A percentile compares a stretch with the other conserved stretches of the same genome.
phyloP scores from a whole-genome alignment of 2,797 vertebrate genomes.

The Masticophis lateralis region DNA sequence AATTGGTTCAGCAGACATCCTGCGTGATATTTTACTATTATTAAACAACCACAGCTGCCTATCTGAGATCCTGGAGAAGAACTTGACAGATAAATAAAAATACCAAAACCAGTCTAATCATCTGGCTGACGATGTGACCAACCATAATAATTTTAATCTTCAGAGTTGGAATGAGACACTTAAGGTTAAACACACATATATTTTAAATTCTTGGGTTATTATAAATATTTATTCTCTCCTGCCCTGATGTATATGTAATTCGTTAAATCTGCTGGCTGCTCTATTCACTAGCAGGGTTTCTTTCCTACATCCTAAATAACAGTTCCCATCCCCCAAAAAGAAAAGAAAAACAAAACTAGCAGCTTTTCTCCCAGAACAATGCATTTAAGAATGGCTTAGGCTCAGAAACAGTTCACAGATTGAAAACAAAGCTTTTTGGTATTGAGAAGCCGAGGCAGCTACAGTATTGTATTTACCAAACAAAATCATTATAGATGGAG shows the following conservation, averaged over 20 bases:
- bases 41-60: not conserved
- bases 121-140: not conserved
- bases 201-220: not conserved
- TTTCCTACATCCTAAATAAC: not conserved
- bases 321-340: not conserved
- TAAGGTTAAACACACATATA: not conserved
- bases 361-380: rapidly evolving
- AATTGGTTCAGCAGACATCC: not conserved
- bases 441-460: not conserved
- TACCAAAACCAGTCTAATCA: not conserved
- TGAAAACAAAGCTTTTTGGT: not conserved
- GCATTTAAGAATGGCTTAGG: not conserved
- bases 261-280: not conserved
- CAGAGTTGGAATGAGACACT: not conserved
- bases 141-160: not conserved
- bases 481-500: not conserved
- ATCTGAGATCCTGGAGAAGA: not conserved
- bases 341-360: not conserved
- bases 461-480: constrained; percentile 4
- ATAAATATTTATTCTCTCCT: not conserved
- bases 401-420: not conserved
- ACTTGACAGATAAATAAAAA: not conserved
- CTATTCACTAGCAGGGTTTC: not conserved
- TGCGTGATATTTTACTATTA: not conserved
- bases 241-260: not conserved